phyloP scores from a whole-genome alignment of 1,140 invertebrate genomes.

The Nasonia vitripennis region DNA sequence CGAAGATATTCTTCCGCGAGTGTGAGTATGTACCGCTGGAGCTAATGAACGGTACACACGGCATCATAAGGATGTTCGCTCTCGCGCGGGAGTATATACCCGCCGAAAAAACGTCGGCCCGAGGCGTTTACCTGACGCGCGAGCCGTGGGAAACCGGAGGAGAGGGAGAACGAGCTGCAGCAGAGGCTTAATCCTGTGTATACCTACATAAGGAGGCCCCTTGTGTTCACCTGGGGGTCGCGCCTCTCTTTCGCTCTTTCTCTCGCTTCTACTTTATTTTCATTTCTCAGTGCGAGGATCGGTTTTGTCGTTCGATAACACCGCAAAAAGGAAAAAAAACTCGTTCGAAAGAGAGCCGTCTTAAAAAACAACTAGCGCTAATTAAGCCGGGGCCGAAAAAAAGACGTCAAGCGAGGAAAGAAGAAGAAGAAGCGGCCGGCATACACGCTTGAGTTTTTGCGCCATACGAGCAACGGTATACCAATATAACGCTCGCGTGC shows the following conservation, averaged over 20 bases:
- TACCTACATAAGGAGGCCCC: neutral
- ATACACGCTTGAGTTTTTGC: neutral
- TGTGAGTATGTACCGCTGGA: neutral
- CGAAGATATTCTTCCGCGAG: too few relatives aligned
- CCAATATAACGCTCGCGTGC: neutral
- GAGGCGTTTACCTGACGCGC: constrained; percentile 22
- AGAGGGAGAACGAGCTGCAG: neutral
- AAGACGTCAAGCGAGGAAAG: neutral
- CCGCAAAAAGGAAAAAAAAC: neutral
- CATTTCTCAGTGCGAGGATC: neutral
- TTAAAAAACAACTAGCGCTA: neutral
- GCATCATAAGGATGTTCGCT: neutral
- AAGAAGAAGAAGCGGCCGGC: neutral
- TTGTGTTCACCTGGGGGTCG: neutral
- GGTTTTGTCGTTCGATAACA: too few relatives aligned
- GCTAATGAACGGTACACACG: neutral
- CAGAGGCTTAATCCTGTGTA: neutral
- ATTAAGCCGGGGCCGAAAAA: neutral
- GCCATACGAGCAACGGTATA: constrained; percentile 1
- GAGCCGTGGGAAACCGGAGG: constrained; percentile 4
- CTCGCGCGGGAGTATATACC: neutral
- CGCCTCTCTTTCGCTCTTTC: neutral
- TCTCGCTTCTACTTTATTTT: neutral
- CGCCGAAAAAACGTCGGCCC: neutral
- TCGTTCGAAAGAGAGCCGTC: too few relatives aligned